Percentiles rank a stretch among this genome's conserved stretches.
phyloP scores from a whole-genome alignment of 1,140 invertebrate species.

The Bombyx mandarina region DNA sequence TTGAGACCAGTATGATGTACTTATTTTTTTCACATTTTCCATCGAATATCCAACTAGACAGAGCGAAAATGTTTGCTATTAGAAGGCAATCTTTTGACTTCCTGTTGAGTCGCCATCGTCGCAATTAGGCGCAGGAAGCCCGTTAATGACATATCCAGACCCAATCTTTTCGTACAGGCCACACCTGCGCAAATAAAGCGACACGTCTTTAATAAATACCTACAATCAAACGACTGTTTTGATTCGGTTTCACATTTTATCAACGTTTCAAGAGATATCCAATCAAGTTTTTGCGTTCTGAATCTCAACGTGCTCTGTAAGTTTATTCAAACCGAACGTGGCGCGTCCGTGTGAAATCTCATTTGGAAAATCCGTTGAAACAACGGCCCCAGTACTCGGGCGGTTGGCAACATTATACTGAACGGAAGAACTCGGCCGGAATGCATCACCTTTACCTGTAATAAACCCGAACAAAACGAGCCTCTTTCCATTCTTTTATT shows the following conservation, averaged over 20 bases:
- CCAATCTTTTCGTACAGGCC: conserved; percentile 15
- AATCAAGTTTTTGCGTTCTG: no score
- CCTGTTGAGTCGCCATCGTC: conserved; percentile 44
- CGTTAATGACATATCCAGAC: conserved; percentile 47
- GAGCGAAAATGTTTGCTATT: conserved; percentile 37
- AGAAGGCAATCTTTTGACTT: conserved; percentile 60
- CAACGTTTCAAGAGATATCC: no score
- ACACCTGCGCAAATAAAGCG: no score
- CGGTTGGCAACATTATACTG: conserved; percentile 31
- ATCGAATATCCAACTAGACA: conserved; percentile 16
- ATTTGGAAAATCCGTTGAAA: conserved; percentile 20
- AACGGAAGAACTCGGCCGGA: conserved; percentile 25
- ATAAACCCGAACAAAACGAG: conserved; percentile 36
- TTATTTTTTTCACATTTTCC: conserved; percentile 1
- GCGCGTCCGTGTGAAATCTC: no score
- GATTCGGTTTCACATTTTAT: no score
- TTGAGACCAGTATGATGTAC: not conserved
- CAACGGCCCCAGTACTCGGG: conserved; percentile 3
- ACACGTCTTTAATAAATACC: no score
- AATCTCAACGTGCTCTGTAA: no score
- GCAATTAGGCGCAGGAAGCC: conserved; percentile 57
- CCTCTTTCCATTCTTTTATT: conserved; percentile 43
- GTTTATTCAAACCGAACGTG: no score
- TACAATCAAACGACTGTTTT: no score
- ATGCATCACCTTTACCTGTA: conserved; percentile 31